These are phyloP conservation scores for Corvus hawaiiensis DNA, from an alignment of 2,113 vertebrate genomes.

Conservation along the genomic window DNA sequence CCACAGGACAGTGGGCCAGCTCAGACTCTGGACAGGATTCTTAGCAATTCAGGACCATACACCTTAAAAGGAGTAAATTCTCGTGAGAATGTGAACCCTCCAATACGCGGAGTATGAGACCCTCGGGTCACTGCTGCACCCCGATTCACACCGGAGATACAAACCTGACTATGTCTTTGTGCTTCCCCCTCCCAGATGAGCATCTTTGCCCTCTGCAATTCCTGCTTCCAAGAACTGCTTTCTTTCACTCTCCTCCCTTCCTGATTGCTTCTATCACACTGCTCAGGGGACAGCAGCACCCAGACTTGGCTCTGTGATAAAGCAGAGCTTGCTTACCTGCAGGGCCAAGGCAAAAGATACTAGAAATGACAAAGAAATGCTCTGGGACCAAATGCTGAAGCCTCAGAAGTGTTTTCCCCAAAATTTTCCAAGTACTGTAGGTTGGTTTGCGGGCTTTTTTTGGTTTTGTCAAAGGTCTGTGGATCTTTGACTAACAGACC, in stretches of 20 bases:
- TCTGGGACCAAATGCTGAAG: not conserved
- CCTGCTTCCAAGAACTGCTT: not conserved
- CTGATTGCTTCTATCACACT: not conserved
- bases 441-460: accelerated
- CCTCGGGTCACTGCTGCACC: not conserved
- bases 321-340: not conserved
- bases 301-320: too few species aligned
- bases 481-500: not conserved
- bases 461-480: not conserved
- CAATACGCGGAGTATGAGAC: accelerated
- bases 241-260: not conserved
- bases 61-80: not conserved
- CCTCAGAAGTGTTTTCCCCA: not conserved
- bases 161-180: too few species aligned
- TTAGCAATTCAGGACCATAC: not conserved
- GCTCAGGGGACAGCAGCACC: not conserved
- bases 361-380: not conserved
- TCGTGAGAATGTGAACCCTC: not conserved
- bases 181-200: not conserved
- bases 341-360: not conserved
- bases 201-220: not conserved
- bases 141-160: accelerated
- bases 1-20: not conserved
- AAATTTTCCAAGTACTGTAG: accelerated
- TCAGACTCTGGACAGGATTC: not conserved